Evolutionary conservation across 2,797 vertebrate genomes (phyloP), one percentile per base, ranked within the genome.

Genomic region (Emydoidea blandingii): DNA sequence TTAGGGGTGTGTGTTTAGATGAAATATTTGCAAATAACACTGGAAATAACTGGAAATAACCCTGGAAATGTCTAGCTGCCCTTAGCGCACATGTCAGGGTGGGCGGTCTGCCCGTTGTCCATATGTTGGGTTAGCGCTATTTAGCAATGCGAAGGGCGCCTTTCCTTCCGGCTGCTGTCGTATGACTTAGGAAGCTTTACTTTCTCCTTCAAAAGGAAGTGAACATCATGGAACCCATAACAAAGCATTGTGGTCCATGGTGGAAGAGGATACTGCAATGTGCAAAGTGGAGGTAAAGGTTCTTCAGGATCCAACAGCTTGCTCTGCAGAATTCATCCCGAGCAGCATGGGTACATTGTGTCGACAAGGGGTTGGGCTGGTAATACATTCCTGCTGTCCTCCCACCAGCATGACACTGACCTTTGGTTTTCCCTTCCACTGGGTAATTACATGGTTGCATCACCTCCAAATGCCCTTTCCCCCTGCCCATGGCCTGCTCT

Each of bases 401-500:
- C 44, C 41, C 86, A 74, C 34, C 68, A 91, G 81, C 92, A 86
- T 94, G 83, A 79, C 95, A 92, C 79, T 89, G 95, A 94, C 95
- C 91, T 83, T 92, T 86, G 80, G 34, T 37, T 65, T 86, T 59
- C 74, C 91, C 81, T 95, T 97, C 59, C 93, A 95, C 91, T 94
- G 97, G 86, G 85, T 95, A 85, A 91, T 96, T 84, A 76, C 81
- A 89, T 5, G 62, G 65, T 92, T 83, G 23, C 0, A 0, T 78
- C 87, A 53, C 65, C 57, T 87, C 54, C 78, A 82, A 85, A 4
- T 81, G 91, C 85, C 83, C 95, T 96, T 96, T 96, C 85, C 53
- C 83, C 93, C 65, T 74, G 81, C 50, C 5, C 12, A 34, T 56
- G 84, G 78, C 83, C 88, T 91, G 91, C 15, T 91, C 92, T 95